Percentiles rank a stretch among this genome's conserved stretches.
Evolutionary conservation across 2,113 vertebrate species (phyloP).

Genomic region (Perca schrenkii): DNA sequence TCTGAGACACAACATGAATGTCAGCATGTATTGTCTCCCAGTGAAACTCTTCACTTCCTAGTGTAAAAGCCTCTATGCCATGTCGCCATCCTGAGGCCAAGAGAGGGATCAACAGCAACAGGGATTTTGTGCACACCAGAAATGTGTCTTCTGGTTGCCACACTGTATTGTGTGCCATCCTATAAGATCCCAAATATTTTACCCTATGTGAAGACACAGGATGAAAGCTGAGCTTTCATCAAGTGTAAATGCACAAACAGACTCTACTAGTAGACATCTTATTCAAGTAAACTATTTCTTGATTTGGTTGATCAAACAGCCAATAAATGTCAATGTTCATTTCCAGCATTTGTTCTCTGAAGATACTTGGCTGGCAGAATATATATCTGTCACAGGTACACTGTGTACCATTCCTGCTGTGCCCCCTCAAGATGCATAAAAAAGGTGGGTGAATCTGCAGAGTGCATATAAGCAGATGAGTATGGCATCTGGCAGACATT

Average conservation of each 20-base stretch:
- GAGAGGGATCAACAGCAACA: neutral
- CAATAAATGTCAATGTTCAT: neutral
- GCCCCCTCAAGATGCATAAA: constrained; percentile 9
- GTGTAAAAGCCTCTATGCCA: neutral
- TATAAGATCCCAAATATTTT: neutral
- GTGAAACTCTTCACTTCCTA: neutral
- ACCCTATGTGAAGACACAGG: neutral
- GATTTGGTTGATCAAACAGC: neutral
- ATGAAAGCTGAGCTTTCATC: neutral
- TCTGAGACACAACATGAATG: neutral
- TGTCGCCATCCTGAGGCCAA: neutral
- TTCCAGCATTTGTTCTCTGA: neutral
- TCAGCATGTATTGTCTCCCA: neutral
- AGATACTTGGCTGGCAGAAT: neutral
- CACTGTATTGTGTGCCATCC: neutral
- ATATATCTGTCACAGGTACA: constrained; percentile 42
- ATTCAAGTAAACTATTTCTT: neutral
- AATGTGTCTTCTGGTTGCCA: neutral
- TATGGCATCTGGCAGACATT: constrained; percentile 43
- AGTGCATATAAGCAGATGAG: constrained; percentile 23
- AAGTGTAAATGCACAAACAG: neutral
- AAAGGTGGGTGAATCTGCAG: neutral
- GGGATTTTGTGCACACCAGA: too few species aligned
- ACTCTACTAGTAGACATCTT: neutral
- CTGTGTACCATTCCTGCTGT: constrained; percentile 38